These are phyloP conservation scores for Champsocephalus gunnari DNA, from an alignment of 2,797 vertebrate genomes.

Conservation along the genomic window DNA sequence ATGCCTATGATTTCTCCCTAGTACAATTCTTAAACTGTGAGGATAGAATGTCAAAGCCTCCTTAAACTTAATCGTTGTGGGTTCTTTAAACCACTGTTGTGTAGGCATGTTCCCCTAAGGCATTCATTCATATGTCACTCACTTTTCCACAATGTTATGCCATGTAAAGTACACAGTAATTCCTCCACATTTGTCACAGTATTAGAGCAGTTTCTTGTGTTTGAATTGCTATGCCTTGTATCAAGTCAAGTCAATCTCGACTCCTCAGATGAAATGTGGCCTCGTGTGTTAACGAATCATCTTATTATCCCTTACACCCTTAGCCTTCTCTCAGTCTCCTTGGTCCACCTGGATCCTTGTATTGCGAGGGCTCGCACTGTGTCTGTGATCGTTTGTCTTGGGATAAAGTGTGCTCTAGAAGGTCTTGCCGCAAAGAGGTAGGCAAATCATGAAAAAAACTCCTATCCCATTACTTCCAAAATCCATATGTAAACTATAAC, in stretches of 20 bases:
- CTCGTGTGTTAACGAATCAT: slow-evolving; percentile 78
- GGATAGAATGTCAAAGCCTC: slow-evolving; percentile 16
- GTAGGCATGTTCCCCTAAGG: slow-evolving; percentile 29
- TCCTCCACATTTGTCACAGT: slow-evolving; percentile 26
- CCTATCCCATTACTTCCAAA: slow-evolving; percentile 61
- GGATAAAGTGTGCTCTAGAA: slow-evolving; percentile 82
- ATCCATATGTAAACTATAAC: slow-evolving; percentile 52
- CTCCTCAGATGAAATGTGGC: slow-evolving; percentile 66
- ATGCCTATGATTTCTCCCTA: slow-evolving; percentile 7
- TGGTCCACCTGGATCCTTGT: slow-evolving; percentile 80
- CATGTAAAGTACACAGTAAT: slow-evolving; percentile 14
- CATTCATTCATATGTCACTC: slow-evolving; percentile 22
- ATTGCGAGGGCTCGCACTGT: slow-evolving; percentile 70
- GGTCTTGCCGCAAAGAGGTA: slow-evolving; percentile 80
- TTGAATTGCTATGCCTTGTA: slow-evolving; percentile 56
- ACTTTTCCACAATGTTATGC: slow-evolving; percentile 31
- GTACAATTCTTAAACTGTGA: slow-evolving; percentile 14
- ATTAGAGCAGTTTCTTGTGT: slow-evolving; percentile 20
- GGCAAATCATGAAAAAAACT: slow-evolving; percentile 70
- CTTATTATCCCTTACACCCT: slow-evolving; percentile 83
- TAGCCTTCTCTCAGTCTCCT: slow-evolving; percentile 81
- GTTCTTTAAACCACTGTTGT: slow-evolving; percentile 20
- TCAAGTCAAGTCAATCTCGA: slow-evolving; percentile 63
- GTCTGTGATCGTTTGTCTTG: slow-evolving; percentile 81
- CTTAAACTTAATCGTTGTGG: slow-evolving; percentile 16